A percentile compares a stretch with the other conserved stretches of the same genome.
Evolutionary conservation across 2,888 invertebrate species (phyloP).

Genomic region (Augochlorella aurata): DNA sequence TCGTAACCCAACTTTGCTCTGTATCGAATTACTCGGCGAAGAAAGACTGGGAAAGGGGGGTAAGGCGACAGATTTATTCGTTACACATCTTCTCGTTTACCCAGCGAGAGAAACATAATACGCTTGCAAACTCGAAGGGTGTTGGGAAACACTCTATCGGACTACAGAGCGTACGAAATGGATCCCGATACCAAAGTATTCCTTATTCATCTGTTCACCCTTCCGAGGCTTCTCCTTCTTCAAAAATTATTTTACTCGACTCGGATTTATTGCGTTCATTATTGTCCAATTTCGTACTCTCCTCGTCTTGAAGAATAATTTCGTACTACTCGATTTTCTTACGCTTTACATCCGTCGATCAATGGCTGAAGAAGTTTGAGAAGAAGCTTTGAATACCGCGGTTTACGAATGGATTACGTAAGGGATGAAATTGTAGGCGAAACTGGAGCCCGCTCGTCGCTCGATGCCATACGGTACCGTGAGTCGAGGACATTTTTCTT

Average conservation of each 20-base stretch:
- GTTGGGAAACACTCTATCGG: not conserved
- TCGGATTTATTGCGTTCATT: too few species aligned
- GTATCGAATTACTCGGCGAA: slow-evolving; percentile 37
- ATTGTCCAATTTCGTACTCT: too few species aligned
- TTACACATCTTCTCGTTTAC: slow-evolving; percentile 29
- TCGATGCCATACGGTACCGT: not conserved
- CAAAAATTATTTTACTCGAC: not conserved
- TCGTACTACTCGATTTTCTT: too few species aligned
- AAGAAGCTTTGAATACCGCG: too few species aligned
- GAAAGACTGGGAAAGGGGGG: slow-evolving; percentile 13
- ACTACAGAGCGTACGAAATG: not conserved
- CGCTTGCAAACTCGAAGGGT: slow-evolving; percentile 1
- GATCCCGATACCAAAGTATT: not conserved
- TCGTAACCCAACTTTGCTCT: slow-evolving; percentile 18
- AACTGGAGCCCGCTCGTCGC: not conserved
- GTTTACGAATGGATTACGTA: too few species aligned
- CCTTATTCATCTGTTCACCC: not conserved
- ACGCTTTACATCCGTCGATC: too few species aligned
- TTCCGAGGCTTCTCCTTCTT: not conserved
- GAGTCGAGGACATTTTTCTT: not conserved
- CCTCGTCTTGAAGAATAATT: too few species aligned
- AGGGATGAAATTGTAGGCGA: not conserved
- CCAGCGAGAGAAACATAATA: not conserved
- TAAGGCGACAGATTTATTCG: slow-evolving; percentile 42
- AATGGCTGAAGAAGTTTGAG: too few species aligned